Base-by-base conservation (phyloP, 2,797 vertebrate species). In the Schizopygopsis pylzovi region DNA sequence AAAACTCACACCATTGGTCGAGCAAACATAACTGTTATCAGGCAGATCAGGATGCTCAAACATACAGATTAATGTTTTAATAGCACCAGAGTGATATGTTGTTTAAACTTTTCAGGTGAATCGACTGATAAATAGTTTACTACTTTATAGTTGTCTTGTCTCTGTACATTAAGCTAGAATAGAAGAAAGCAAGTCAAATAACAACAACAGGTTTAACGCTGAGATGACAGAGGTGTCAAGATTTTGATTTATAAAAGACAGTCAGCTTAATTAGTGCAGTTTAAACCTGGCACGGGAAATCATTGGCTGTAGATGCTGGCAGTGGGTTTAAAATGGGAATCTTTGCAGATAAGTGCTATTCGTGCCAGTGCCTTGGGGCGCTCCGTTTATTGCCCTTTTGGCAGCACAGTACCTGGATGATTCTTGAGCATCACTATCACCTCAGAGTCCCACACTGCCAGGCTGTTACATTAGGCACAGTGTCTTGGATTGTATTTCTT, bases 351-450 rank as follows among this genome's bases (percentile, higher is more conserved):
- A 65, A 49, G 6, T 39, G 56, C 33, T 18, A 63, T 83, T 33
- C 6, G 28, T 72, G 84, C 84, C 68, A 72, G 72, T 52, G 70
- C 41, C 28, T 61, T 72, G 22, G 41, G 59, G 71, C 39, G 28
- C 47, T 67, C 10, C 25, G 33, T 86, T 86, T 81, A 86, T 76
- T 81, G 85, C 61, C 75, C 59, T 70, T 76, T 77, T 83, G 43
- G 81, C 65, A 70, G 41, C 33, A 41, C 7, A 41, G 77, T 61
- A 76, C 84, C 81, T 88, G 87, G 73, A 75, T 65, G 49, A 37
- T 79, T 68, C 61, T 67, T 49, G 28, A 76, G 76, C 39, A 79
- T 54, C 80, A 67, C 84, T 52, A 75, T 82, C 67, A 83, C 67
- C 79, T 22, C 56, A 70, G 47, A 56, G 39, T 10, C 71, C 59